Evolutionary conservation across 2,113 vertebrate genomes (phyloP).

Genomic region (Butorides virescens): DNA sequence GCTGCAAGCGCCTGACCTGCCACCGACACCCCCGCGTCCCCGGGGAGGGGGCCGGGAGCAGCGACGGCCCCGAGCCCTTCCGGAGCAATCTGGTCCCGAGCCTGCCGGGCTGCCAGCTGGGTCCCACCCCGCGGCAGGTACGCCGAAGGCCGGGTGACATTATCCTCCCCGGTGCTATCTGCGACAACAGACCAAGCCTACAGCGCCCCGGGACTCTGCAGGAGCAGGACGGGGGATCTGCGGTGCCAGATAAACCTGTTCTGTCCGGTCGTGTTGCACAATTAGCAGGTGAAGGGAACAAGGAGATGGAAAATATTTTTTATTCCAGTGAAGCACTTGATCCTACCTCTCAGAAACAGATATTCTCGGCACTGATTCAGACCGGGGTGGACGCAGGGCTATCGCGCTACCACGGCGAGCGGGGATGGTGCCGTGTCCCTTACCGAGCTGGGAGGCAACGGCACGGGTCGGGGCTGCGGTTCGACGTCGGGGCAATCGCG

Average conservation of each 20-base stretch:
- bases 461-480: neutral
- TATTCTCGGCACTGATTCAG: accelerated
- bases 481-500: accelerated
- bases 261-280: neutral
- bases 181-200: neutral
- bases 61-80: neutral
- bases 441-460: neutral
- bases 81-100: neutral
- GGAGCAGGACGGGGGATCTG: neutral
- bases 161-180: neutral
- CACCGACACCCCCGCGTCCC: neutral
- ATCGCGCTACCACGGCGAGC: accelerated
- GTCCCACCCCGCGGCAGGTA: neutral
- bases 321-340: neutral
- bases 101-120: neutral
- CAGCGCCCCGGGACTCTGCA: accelerated
- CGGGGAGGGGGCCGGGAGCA: too few species aligned
- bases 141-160: neutral
- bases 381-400: neutral
- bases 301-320: neutral
- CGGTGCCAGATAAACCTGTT: neutral
- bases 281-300: neutral
- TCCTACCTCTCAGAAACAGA: neutral
- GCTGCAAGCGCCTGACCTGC: neutral
- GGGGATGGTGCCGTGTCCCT: accelerated